A percentile compares a stretch with the other conserved stretches of the same genome.
phyloP scores from a whole-genome alignment of 2,888 invertebrate genomes.

The Lasioglossum morio region DNA sequence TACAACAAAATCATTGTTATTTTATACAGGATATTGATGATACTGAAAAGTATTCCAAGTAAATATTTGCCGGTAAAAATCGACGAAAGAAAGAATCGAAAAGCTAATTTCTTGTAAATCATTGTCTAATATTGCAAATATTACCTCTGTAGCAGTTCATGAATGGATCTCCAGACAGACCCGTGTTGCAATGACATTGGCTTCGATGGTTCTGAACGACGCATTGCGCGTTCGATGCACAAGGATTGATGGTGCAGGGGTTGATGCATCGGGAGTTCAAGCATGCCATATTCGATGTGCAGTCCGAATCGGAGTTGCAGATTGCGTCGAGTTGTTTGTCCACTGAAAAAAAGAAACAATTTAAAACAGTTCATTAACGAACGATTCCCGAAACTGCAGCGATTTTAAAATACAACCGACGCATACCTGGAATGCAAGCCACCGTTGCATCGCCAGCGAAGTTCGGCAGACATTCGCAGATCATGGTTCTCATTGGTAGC shows the following conservation, averaged over 20 bases:
- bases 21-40: neutral
- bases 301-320: slow-evolving; percentile 90
- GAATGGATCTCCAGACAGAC: slow-evolving; percentile 92
- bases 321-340: slow-evolving; percentile 85
- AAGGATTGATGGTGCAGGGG: slow-evolving; percentile 91
- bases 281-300: slow-evolving; percentile 90
- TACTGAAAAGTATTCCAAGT: neutral
- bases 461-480: slow-evolving; percentile 93
- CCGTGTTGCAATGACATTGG: slow-evolving; percentile 90
- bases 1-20: neutral
- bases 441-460: slow-evolving; percentile 94
- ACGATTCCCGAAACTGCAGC: neutral
- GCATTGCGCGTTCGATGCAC: slow-evolving; percentile 92
- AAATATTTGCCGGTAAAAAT: neutral
- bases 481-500: slow-evolving; percentile 94
- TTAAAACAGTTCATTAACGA: neutral
- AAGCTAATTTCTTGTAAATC: neutral
- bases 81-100: no score
- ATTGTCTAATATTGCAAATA: neutral
- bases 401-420: neutral
- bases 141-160: slow-evolving; percentile 89
- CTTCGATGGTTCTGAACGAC: slow-evolving; percentile 91
- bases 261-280: slow-evolving; percentile 90
- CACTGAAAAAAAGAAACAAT: slow-evolving; percentile 59
- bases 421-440: slow-evolving; percentile 91